Evolutionary conservation across 92 coral and sea anemone genomes (phyloP), one percentile per base, ranked within the genome.

Genomic region (Nematostella vectensis): DNA sequence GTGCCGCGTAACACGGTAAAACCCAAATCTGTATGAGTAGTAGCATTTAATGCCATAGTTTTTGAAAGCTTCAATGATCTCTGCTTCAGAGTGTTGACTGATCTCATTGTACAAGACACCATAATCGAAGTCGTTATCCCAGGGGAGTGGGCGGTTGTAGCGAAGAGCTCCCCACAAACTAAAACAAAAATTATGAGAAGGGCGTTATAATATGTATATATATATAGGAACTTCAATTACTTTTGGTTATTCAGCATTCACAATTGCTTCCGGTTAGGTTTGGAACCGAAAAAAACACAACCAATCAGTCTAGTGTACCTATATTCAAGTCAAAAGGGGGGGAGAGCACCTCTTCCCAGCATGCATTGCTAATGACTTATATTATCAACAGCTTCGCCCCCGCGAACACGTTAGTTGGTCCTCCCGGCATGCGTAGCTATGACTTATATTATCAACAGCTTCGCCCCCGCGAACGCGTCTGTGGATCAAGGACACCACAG

Each of bases 51-150:
- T 83, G 37, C 61, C 82, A 55, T 74, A 69, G 3, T 50, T 33
- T 24, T 68, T 64, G 31, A 83, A 62, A 11, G 63, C 68, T 11
- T 52, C 25, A 24, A 47, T 44, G 12, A 83, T 31, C 31, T 83
- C 80, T 13, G 65, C 50, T 27, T 65, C 71, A n/a, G 78, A 52
- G 33, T 59, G 43, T 31, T 64, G 50, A 38, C 31, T 52, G 31
- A 83, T 69, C 31, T 83, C 94, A 15, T 56, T 58, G 51, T 74
- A 60, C 2, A 78, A 3, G 31, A 83, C 79, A 29, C 94, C 94
- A 65, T 78, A 58, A 63, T 83, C 94, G 31, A 83, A 63, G 63
- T 83, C 94, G 19, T 66, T 83, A 48, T 83, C 94, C 94, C 94
- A 83, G 10, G 85, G 94, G 25, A 83, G 67, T 4, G 94, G 94